Evolutionary conservation across 1,140 invertebrate species (phyloP), one percentile per base, ranked within the genome.

Genomic region (Lordiphosa mommai): DNA sequence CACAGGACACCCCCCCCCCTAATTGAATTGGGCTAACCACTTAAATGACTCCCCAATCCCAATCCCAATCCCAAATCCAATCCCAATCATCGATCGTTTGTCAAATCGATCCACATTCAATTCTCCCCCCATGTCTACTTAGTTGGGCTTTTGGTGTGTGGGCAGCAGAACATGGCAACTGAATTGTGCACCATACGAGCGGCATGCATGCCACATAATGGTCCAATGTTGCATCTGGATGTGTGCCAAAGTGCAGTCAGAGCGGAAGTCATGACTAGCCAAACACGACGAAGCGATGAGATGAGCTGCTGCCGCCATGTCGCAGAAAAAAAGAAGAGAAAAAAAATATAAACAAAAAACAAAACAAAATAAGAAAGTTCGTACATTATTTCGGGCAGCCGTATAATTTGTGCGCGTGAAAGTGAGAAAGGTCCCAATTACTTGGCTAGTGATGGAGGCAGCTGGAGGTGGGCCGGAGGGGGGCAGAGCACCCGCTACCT

Each of bases 371-470:
- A 82, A 76, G 76, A 82, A 82, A 82, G 76, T 82, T 84, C 47
- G 67, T 72, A 82, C 67, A 82, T 82, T 82, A 84, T 82, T 82
- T 84, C 77, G 71, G 71, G 74, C 66, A 82, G 56, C 56, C 74
- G 76, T 82, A 80, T 80, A 80, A 82, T 82, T 77, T 84, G 77
- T 84, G 76, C 76, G 76, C 77, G 77, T 82, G 77, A 82, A 82
- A 82, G 77, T 82, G 77, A 84, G 77, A 82, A 82, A 84, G 80
- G 77, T 77, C 70, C 77, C 77, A 82, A 82, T 84, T 82, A 82
- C 72, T 72, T 61, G 10, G 20, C 20, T 23, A 43, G 20, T 59
- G 30, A 36, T 46, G 30, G n/a, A n/a, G n/a, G n/a, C n/a, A n/a
- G n/a, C n/a, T n/a, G n/a, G n/a, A n/a, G n/a, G n/a, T n/a, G n/a